Conservation (phyloP, 2,888 invertebrate genomes). For the Polymixis flavicincta region DNA sequence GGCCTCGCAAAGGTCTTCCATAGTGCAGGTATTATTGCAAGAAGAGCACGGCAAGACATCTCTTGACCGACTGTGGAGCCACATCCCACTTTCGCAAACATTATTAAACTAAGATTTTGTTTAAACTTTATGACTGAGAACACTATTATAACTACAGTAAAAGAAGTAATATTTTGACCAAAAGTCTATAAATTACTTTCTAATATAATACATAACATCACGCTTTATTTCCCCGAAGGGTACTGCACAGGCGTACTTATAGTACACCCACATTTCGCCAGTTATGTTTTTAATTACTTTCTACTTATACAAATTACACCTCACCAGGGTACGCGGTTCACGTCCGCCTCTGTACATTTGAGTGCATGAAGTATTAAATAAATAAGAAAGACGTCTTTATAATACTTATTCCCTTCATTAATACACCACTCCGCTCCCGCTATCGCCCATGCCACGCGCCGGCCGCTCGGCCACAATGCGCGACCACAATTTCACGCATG, state of each 20-base stretch:
- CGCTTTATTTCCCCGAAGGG: too few species aligned
- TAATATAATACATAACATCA: too few species aligned
- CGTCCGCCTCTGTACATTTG: background rate
- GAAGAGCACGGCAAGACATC: too few species aligned
- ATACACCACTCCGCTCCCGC: background rate
- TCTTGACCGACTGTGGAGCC: too few species aligned
- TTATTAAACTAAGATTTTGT: background rate
- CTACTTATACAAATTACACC: background rate
- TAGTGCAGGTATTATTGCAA: too few species aligned
- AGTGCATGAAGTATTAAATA: background rate
- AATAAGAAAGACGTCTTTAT: background rate
- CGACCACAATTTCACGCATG: slow-evolving; percentile 54
- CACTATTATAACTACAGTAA: background rate
- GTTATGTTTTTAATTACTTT: background rate
- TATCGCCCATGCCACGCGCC: slow-evolving; percentile 8
- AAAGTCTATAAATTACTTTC: too few species aligned
- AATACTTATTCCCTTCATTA: background rate
- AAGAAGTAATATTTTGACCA: background rate
- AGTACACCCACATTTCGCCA: too few species aligned
- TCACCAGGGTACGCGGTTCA: too few species aligned
- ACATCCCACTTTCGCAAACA: too few species aligned
- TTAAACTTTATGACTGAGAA: background rate
- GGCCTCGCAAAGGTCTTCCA: too few species aligned
- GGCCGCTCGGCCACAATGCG: slow-evolving; percentile 10
- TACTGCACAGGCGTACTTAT: too few species aligned